Percentiles rank a stretch among this genome's conserved stretches.
These are phyloP conservation scores for Palloptera scutellata DNA, from an alignment of 2,888 invertebrate species.

Conservation along the genomic window DNA sequence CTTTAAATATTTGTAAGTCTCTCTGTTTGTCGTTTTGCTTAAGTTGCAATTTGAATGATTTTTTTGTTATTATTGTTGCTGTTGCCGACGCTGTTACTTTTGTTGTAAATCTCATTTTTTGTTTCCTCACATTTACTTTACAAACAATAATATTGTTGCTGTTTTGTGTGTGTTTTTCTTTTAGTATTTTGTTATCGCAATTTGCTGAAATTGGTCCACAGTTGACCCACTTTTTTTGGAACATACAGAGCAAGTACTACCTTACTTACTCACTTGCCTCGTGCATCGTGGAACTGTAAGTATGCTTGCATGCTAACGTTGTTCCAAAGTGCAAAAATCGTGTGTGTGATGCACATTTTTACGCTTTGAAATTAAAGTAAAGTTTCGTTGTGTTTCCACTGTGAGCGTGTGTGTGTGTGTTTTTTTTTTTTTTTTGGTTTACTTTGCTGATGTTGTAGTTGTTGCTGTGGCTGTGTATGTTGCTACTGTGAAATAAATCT, in stretches of 20 bases:
- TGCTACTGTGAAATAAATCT: no score
- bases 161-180: slow-evolving; percentile 4
- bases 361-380: not conserved
- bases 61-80: not conserved
- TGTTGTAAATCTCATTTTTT: slow-evolving; percentile 4
- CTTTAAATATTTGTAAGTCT: not conserved
- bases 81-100: not conserved
- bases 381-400: no score
- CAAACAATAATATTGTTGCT: not conserved
- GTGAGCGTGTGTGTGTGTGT: no score
- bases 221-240: slow-evolving; percentile 38
- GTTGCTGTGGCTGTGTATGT: no score
- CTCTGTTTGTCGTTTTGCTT: slow-evolving; percentile 7
- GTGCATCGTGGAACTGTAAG: no score
- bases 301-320: not conserved
- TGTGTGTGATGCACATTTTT: not conserved
- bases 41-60: slow-evolving; percentile 18
- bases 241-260: not conserved
- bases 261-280: no score
- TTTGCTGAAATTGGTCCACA: slow-evolving; percentile 36
- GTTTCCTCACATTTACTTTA: not conserved
- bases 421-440: no score
- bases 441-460: no score
- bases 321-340: slow-evolving; percentile 24
- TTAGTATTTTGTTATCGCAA: slow-evolving; percentile 19